phyloP scores from a whole-genome alignment of 2,797 vertebrate genomes.

The Scolopax bukidnonensis region DNA sequence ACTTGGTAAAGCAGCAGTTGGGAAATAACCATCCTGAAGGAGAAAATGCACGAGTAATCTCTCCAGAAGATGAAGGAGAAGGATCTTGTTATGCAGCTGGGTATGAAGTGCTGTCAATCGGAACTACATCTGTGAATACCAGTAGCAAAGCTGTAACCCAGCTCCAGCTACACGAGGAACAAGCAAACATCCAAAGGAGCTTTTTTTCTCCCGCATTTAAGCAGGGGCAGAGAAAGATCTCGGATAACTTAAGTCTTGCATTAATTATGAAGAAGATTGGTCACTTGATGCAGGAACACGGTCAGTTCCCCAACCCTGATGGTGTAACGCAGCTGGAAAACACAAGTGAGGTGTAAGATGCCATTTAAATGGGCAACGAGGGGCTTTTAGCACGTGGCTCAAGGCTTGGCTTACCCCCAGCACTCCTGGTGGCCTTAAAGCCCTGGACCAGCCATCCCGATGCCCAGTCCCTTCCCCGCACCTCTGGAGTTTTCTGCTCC shows the following conservation, averaged over 20 bases:
- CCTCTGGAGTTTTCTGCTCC: background rate
- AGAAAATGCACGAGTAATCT: background rate
- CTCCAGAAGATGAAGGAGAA: background rate
- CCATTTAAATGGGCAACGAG: background rate
- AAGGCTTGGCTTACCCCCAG: background rate
- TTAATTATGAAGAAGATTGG: background rate
- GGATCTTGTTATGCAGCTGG: background rate
- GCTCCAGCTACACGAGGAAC: fast-evolving
- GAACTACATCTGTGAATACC: background rate
- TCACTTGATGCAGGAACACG: background rate
- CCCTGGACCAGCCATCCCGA: background rate
- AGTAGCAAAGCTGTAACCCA: background rate
- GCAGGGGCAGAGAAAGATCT: background rate
- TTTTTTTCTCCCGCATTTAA: background rate
- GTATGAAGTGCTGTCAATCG: background rate
- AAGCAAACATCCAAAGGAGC: background rate
- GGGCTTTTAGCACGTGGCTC: background rate
- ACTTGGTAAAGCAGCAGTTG: background rate
- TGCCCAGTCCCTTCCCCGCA: background rate
- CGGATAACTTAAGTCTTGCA: background rate
- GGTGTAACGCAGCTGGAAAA: background rate
- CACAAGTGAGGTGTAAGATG: background rate
- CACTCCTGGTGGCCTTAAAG: background rate
- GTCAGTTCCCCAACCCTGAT: background rate
- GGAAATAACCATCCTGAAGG: background rate